These are phyloP conservation scores for Todus mexicanus DNA, from an alignment of 2,797 vertebrate species.

Conservation along the genomic window DNA sequence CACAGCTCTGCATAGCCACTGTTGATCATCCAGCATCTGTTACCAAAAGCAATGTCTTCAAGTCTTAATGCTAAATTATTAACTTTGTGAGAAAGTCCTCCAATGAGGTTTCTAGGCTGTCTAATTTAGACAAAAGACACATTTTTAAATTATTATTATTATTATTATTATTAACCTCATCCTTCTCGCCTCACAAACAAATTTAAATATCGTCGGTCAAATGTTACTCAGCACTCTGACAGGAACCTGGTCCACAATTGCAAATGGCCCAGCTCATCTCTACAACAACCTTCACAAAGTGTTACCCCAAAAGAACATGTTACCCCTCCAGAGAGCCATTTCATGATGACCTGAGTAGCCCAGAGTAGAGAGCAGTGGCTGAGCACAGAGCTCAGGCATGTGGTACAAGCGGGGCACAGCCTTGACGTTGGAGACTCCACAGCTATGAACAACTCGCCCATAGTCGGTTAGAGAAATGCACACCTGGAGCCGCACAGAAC, in stretches of 20 bases:
- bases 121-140: not conserved
- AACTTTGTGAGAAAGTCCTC: not conserved
- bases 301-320: accelerated
- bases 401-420: accelerated
- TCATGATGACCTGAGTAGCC: not conserved
- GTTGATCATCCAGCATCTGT: not conserved
- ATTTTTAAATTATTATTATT: too few species aligned
- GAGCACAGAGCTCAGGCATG: accelerated
- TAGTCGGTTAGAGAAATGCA: not conserved
- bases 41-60: not conserved
- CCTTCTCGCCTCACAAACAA: not conserved
- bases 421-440: not conserved
- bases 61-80: not conserved
- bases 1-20: accelerated
- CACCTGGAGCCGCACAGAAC: not conserved
- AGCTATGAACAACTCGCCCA: not conserved
- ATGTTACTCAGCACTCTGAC: not conserved
- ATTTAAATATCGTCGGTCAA: not conserved
- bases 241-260: not conserved
- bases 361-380: accelerated
- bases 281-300: not conserved
- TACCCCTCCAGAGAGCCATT: not conserved
- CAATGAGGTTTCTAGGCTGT: not conserved
- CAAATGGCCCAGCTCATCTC: not conserved
- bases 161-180: not conserved